Percentiles rank a stretch among this genome's conserved stretches.
These are phyloP conservation scores for Chelidonichthys spinosus DNA, from an alignment of 2,797 vertebrate genomes.

Conservation along the genomic window DNA sequence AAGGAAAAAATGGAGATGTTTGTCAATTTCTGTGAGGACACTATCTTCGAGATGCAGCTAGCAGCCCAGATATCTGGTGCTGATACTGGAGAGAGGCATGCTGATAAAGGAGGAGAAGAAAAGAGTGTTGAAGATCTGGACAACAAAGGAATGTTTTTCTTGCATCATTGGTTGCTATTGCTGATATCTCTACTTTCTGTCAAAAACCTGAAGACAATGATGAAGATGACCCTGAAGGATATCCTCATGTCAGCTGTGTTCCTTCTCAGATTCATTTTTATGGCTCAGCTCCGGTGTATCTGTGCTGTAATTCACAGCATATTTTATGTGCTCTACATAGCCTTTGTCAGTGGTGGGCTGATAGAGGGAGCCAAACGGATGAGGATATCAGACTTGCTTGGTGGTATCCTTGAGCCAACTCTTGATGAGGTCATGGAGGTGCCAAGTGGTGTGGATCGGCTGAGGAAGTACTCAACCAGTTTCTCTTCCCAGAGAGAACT, in stretches of 20 bases:
- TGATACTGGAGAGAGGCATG: conserved; percentile 83
- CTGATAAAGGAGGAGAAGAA: conserved; percentile 79
- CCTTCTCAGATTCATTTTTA: conserved; percentile 81
- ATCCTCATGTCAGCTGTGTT: conserved; percentile 79
- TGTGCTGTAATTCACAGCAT: conserved; percentile 79
- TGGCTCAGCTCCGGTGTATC: conserved; percentile 79
- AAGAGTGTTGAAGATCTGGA: conserved; percentile 60
- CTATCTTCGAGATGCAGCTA: conserved; percentile 98
- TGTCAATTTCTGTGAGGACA: conserved; percentile 97
- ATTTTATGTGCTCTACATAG: conserved; percentile 85
- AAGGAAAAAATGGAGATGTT: conserved; percentile 99
- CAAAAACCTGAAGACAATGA: conserved; percentile 87
- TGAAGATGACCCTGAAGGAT: conserved; percentile 91
- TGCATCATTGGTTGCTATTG: conserved; percentile 79
- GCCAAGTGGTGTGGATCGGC: conserved; percentile 73
- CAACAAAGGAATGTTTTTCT: conserved; percentile 80
- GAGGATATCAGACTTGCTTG: conserved; percentile 88
- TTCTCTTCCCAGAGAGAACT: conserved; percentile 84
- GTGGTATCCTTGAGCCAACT: conserved; percentile 92
- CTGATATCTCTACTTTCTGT: conserved; percentile 85
- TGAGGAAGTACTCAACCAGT: conserved; percentile 46
- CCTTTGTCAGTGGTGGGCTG: conserved; percentile 89
- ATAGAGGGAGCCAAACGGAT: conserved; percentile 92
- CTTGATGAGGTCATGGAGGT: conserved; percentile 91
- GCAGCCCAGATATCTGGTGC: conserved; percentile 92